These are phyloP conservation scores for Rhagonycha lutea DNA, from an alignment of 2,888 invertebrate genomes.

Conservation along the genomic window DNA sequence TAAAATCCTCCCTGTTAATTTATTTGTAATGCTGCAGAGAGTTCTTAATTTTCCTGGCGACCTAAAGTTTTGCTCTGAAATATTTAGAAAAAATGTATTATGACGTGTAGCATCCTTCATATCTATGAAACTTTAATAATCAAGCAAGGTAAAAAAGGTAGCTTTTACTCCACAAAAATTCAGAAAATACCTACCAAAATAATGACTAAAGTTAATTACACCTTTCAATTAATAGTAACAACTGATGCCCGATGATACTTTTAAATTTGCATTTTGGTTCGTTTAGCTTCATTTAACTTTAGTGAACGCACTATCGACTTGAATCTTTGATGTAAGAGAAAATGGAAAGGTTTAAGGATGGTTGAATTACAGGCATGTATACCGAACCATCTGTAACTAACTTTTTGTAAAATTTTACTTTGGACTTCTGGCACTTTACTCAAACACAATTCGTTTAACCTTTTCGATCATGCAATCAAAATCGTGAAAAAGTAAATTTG, in stretches of 20 bases:
- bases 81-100: neutral
- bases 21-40: neutral
- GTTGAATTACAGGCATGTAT: neutral
- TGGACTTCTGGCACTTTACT: neutral
- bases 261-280: neutral
- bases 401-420: neutral
- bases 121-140: neutral
- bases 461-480: neutral
- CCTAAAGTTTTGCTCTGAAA: neutral
- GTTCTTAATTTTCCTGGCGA: neutral
- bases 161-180: neutral
- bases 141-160: neutral
- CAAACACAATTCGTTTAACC: neutral
- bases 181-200: neutral
- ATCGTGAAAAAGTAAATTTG: neutral
- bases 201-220: neutral
- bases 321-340: neutral
- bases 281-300: neutral
- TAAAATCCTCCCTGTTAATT: neutral
- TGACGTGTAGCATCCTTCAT: neutral
- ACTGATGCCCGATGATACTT: neutral
- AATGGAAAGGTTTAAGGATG: neutral
- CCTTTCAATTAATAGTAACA: neutral
- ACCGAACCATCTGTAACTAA: neutral
- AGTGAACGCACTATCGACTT: neutral